Evolutionary conservation across 2,797 vertebrate species (phyloP).

Genomic region (Pipistrellus pygmaeus): DNA sequence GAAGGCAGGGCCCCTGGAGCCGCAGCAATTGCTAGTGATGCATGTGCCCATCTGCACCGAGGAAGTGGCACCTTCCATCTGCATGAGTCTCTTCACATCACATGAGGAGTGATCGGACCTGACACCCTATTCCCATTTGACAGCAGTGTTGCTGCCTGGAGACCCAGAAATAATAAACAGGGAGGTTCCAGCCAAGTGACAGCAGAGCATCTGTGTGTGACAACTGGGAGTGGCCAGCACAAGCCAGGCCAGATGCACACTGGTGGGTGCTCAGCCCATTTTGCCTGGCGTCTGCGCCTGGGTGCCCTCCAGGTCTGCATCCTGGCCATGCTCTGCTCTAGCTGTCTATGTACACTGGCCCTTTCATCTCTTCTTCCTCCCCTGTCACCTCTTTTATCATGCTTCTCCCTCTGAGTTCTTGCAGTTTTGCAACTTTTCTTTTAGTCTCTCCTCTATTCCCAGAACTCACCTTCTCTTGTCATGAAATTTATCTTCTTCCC

Average conservation of each 20-base stretch:
- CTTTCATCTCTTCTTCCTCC: not conserved
- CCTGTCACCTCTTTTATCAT: not conserved
- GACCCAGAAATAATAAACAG: conserved; percentile 71
- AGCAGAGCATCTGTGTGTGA: conserved; percentile 51
- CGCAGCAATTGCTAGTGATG: conserved; percentile 45
- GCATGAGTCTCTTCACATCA: conserved; percentile 60
- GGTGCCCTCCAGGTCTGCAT: accelerated
- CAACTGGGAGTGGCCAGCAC: not conserved
- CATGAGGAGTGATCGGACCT: conserved; percentile 47
- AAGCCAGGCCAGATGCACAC: not conserved
- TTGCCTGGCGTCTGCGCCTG: accelerated
- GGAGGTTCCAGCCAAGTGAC: conserved; percentile 38
- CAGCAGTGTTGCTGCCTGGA: conserved; percentile 14
- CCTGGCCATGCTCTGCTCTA: too few species aligned
- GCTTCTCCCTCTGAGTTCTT: not conserved
- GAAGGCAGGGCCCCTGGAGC: not conserved
- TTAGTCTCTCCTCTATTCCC: not conserved
- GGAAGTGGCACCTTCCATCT: conserved; percentile 60
- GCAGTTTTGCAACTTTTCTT: not conserved
- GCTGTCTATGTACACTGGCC: accelerated
- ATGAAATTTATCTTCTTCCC: not conserved
- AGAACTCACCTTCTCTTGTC: not conserved
- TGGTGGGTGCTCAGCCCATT: not conserved
- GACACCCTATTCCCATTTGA: conserved; percentile 53
- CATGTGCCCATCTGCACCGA: not conserved